Conservation (phyloP, 2,797 vertebrate species). For the Amblyopsis hoosieri region DNA sequence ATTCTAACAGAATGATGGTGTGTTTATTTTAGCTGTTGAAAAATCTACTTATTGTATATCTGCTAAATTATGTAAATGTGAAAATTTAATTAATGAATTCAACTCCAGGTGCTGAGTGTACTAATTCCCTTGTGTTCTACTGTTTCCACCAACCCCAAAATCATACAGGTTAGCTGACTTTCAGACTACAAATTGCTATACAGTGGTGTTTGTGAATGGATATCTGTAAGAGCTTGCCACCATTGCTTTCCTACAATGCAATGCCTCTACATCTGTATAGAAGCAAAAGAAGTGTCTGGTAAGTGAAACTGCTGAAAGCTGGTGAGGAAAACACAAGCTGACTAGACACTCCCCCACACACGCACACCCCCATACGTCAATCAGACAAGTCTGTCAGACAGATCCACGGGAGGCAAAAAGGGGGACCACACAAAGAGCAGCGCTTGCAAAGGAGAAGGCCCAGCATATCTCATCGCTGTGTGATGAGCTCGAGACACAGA, state of each 20-base stretch:
- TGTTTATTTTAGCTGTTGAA: no score
- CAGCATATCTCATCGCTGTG: slow-evolving; percentile 35
- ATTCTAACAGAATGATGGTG: no score
- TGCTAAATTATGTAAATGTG: no score
- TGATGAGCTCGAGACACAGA: slow-evolving; percentile 40
- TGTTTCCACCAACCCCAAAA: no score
- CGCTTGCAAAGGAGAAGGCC: slow-evolving; percentile 57
- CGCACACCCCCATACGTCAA: slow-evolving; percentile 49
- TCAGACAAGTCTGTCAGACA: slow-evolving; percentile 62
- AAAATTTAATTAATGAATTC: no score
- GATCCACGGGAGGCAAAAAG: slow-evolving; percentile 54
- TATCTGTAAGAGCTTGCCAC: background rate
- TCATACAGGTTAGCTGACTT: no score
- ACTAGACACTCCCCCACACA: slow-evolving; percentile 34
- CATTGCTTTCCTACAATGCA: slow-evolving; percentile 12
- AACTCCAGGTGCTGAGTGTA: no score
- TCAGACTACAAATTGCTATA: no score
- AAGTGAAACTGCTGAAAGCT: slow-evolving; percentile 41
- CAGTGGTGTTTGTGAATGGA: no score
- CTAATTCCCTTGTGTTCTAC: no score
- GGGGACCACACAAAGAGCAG: slow-evolving; percentile 60
- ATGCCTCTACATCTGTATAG: slow-evolving; percentile 30
- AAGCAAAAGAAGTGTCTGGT: slow-evolving; percentile 29
- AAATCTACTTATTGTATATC: no score
- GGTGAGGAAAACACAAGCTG: slow-evolving; percentile 63